Evolutionary conservation across 2,797 vertebrate species (phyloP).

Genomic region (Sebastes iracundus): DNA sequence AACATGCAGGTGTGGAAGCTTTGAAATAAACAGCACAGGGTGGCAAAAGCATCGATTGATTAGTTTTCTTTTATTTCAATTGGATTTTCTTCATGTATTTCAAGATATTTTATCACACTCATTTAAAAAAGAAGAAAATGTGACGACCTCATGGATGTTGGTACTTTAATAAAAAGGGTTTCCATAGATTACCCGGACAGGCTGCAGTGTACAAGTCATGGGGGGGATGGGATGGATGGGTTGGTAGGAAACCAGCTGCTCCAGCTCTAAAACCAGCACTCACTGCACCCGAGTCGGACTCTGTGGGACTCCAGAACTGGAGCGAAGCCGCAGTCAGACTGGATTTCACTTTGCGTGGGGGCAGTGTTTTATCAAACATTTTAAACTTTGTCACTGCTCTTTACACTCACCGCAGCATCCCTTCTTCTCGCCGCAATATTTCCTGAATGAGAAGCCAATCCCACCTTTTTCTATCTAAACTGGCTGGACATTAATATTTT

Average conservation of each 20-base stretch:
- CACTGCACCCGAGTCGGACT: conserved; percentile 11
- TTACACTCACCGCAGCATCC: background rate
- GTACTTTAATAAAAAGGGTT: conserved; percentile 1
- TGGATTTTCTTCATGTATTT: conserved; percentile 50
- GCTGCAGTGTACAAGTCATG: conserved; percentile 11
- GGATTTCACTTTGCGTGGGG: background rate
- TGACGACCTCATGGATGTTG: background rate
- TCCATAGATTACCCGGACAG: conserved; percentile 33
- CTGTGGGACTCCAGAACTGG: background rate
- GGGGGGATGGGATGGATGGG: conserved; percentile 20
- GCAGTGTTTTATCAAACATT: background rate
- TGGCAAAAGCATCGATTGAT: conserved; percentile 51
- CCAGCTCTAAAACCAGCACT: conserved; percentile 13
- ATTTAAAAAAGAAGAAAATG: conserved; percentile 18
- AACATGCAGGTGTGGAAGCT: conserved; percentile 15
- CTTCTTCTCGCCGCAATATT: background rate
- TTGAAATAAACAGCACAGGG: conserved; percentile 61
- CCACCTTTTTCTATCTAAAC: background rate
- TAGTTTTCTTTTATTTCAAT: conserved; percentile 75
- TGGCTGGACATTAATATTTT: too few species aligned
- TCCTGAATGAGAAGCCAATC: background rate
- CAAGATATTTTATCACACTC: conserved; percentile 58
- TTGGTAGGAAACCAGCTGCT: conserved; percentile 12
- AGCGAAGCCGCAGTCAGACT: conserved; percentile 2
- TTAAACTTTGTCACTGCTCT: background rate